Evolutionary conservation across 2,888 invertebrate genomes (phyloP), one percentile per base, ranked within the genome.

Genomic region (Acronicta psi): DNA sequence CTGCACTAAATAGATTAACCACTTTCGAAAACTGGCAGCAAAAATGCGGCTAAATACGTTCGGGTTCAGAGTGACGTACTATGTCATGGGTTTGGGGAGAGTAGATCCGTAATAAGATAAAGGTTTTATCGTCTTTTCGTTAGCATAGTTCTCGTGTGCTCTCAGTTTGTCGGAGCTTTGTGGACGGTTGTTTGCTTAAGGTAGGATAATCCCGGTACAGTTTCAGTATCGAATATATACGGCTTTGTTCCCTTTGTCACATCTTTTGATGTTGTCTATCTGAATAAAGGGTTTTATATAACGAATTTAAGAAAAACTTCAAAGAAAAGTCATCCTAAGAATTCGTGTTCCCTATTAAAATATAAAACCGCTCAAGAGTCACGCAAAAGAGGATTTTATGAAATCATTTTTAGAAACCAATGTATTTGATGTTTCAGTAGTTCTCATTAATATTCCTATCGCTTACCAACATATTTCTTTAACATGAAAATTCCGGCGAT

Each of bases 71-170:
- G 73, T 80, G 78, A 78, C 75, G 73, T 71, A 64, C 61, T 69
- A 67, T 67, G 73, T 69, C 58, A 73, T 63, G 72, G 71, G 71
- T 80, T 83, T 80, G 79, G 77, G 70, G 77, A 75, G 64, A 77
- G 74, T 69, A 78, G 76, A 82, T 81, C 81, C 80, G 85, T 93
- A 93, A 92, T 91, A 91, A 92, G 91, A 91, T 92, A 91, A 93
- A 89, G 92, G 92, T 88, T 88, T 92, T 92, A 92, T 89, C 89
- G 84, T 86, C 87, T 91, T 92, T 92, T 88, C 89, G 91, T 93
- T 91, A 92, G 87, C 86, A 87, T 87, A 91, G 89, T 87, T 89
- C 86, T 83, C 87, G 87, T 87, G 80, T 80, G 84, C 81, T 80
- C 80, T 79, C 83, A 77, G 83, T 82, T 79, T 77, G 80, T 67